phyloP scores from a whole-genome alignment of 2,888 invertebrate genomes.

The Drosophila meridionalis region DNA sequence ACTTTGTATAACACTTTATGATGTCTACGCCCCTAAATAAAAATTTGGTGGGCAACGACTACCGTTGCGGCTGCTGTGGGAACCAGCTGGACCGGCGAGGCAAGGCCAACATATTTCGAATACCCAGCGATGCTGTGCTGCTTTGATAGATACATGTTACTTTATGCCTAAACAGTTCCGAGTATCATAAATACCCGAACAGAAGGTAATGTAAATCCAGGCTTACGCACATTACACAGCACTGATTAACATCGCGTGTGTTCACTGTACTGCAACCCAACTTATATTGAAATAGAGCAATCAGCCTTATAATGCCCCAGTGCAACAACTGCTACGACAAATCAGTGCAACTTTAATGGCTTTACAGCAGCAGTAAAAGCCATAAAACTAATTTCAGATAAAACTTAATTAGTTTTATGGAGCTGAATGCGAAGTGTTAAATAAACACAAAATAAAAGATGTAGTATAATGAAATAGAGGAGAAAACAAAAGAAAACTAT shows the following conservation, averaged over 20 bases:
- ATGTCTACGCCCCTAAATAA: slow-evolving; percentile 61
- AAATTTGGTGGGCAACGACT: slow-evolving; percentile 47
- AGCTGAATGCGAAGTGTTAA: neutral
- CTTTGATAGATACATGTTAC: slow-evolving; percentile 24
- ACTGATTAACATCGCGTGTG: slow-evolving; percentile 18
- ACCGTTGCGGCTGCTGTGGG: slow-evolving; percentile 56
- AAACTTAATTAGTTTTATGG: slow-evolving; percentile 9
- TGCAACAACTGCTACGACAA: slow-evolving; percentile 1
- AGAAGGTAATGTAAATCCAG: slow-evolving; percentile 16
- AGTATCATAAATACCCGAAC: slow-evolving; percentile 24
- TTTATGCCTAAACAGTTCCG: slow-evolving; percentile 25
- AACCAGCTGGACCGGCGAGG: slow-evolving; percentile 36
- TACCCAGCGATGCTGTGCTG: slow-evolving; percentile 13
- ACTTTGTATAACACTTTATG: slow-evolving; percentile 79
- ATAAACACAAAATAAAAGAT: slow-evolving; percentile 13
- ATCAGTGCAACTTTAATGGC: slow-evolving; percentile 22
- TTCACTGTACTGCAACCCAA: slow-evolving; percentile 2
- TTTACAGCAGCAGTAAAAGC: slow-evolving; percentile 29
- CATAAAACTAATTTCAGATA: slow-evolving; percentile 12
- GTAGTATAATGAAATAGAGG: neutral
- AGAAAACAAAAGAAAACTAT: neutral
- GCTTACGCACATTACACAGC: slow-evolving; percentile 8
- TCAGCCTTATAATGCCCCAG: neutral
- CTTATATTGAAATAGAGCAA: slow-evolving; percentile 2
- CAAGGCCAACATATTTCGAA: slow-evolving; percentile 21